Conservation (phyloP, 2,113 vertebrate genomes). For the Phoxinus phoxinus region DNA sequence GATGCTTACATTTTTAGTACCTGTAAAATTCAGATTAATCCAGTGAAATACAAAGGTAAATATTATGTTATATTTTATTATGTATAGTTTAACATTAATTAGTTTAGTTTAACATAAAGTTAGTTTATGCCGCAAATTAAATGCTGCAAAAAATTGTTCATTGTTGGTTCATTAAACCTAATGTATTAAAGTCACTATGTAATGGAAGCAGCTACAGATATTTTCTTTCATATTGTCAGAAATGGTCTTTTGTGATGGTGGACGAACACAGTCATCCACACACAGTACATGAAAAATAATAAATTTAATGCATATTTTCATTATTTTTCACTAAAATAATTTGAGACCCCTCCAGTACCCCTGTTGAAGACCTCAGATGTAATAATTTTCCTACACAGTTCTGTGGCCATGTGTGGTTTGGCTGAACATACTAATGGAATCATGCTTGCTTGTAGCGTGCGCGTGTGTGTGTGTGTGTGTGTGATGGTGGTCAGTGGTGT, state of each 20-base stretch:
- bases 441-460: neutral
- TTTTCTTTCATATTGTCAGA: no score
- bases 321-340: neutral
- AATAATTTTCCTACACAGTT: neutral
- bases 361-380: neutral
- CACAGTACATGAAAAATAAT: no score
- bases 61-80: no score
- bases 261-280: no score
- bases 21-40: neutral
- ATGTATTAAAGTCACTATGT: neutral
- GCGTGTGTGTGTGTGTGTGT: neutral
- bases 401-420: neutral
- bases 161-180: neutral
- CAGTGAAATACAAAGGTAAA: neutral
- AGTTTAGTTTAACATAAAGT: no score
- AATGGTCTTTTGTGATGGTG: no score
- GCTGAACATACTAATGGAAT: neutral
- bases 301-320: neutral
- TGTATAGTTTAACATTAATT: no score
- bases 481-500: constrained; percentile 20
- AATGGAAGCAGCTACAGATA: no score
- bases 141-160: neutral
- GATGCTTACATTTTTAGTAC: neutral
- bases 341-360: neutral
- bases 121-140: no score